Evolutionary conservation across 2,113 vertebrate species (phyloP), one percentile per base, ranked within the genome.

Genomic region (Synchiropus splendidus): DNA sequence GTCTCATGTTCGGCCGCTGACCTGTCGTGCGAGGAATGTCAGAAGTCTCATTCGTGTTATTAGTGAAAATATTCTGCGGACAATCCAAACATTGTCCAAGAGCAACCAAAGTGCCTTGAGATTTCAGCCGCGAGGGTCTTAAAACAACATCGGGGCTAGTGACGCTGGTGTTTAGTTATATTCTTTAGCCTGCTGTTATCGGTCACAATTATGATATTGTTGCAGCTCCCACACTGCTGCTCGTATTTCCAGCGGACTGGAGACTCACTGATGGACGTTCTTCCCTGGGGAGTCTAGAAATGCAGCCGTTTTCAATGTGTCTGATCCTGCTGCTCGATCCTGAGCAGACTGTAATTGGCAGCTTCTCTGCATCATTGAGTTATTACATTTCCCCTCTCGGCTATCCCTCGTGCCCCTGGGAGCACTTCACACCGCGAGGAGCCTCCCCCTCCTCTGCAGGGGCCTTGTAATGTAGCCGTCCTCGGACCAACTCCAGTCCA

Each of bases 331-430:
- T 59, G 41, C 36, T 54, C 65, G 39, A 48, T 70, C 57, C 61
- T n/a, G 38, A 45, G 45, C 53, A 45, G 59, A 65, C 63, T 62
- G 66, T 68, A 75, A 80, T 70, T 77, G 70, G 63, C 54, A 61
- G 45, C 37, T 59, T 70, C 55, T 65, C 54, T 47, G n/a, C 31
- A 43, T 77, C 58, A 54, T 64, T 56, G 61, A 72, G 61, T 71
- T 70, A 77, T 77, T 77, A 70, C 61, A 46, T 67, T 60, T 54
- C 67, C 59, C 67, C 67, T 67, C 54, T 59, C 31, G 49, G 60
- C 64, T 61, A 73, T 65, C 45, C 49, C 46, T 15, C 14, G 16
- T 16, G 58, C 69, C 65, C 58, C 48, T 41, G 70, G 74, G 72
- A 77, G 49, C 61, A 58, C 59, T 74, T 76, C 68, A 54, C 44